Evolutionary conservation across 37 sponge, comb jelly and placozoan genomes (phyloP), one percentile per base, ranked within the genome.

Genomic region (Aphrocallistes beatrix): DNA sequence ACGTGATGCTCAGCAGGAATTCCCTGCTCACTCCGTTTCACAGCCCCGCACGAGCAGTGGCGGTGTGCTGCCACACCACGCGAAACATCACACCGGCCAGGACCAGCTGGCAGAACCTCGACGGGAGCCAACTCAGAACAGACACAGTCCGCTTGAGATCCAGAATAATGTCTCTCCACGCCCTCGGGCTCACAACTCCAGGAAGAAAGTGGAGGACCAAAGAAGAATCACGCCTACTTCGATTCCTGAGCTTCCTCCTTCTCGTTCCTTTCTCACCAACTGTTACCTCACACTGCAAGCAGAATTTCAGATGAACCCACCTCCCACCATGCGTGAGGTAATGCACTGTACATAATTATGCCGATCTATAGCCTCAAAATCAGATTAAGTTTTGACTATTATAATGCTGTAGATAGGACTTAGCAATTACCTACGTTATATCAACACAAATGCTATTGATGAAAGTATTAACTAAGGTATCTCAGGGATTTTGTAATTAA

Each of bases 291-390:
- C 8, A 6, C 17, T 28, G 8, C 6, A 1, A 32, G 21, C 8
- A 13, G 75, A 60, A 32, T 32, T 6, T 60, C 75, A 32, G 75
- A 3, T 25, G 8, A 60, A 60, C 34, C 75, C 75, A 6, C 75
- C 75, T 3, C 75, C 75, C n/a, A 19, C 75, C 75, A 60, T 60
- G 75, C 75, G 75, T 25, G 75, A 60, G 75, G 75, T 60, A 60
- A n/a, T 13, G 45, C 13, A 42, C 45, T 16, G 10, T 42, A 42
- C 13, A 42, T 13, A 42, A 42, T 42, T 16, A 16, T 42, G 10
- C 10, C 45, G 45, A 16, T 42, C 13, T 42, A 42, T 42, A 42
- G 6, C 45, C 45, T n/a, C n/a, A n/a, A n/a, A n/a, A n/a, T n/a
- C n/a, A n/a, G n/a, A n/a, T n/a, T n/a, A n/a, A n/a, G n/a, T n/a